Evolutionary conservation across 1,140 invertebrate species (phyloP).

Genomic region (Calycopis cecrops): DNA sequence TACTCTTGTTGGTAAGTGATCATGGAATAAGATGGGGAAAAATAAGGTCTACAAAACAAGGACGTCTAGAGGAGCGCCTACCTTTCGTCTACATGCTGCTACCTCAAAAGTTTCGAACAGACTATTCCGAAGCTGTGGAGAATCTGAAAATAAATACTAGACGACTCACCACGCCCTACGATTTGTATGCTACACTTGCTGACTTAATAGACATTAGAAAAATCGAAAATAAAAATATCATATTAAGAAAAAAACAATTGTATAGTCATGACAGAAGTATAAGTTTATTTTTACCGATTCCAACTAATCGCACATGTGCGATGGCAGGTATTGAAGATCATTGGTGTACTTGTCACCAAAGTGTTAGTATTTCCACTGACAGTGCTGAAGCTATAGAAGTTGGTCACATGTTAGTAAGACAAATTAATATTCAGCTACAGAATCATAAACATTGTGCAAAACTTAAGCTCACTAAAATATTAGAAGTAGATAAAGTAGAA

Average conservation of each 20-base stretch:
- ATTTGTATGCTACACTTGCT: slow-evolving; percentile 82
- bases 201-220: slow-evolving; percentile 46
- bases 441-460: slow-evolving; percentile 78
- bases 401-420: slow-evolving; percentile 74
- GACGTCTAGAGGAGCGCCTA: slow-evolving; percentile 90
- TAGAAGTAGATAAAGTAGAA: slow-evolving; percentile 72
- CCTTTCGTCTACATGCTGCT: slow-evolving; percentile 88
- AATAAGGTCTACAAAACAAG: slow-evolving; percentile 81
- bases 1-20: slow-evolving; percentile 90
- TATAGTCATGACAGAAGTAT: slow-evolving; percentile 73
- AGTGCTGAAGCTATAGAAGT: slow-evolving; percentile 67
- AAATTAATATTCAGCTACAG: slow-evolving; percentile 79
- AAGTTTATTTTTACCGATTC: slow-evolving; percentile 84
- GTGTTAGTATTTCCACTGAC: slow-evolving; percentile 58
- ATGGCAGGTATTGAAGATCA: slow-evolving; percentile 83
- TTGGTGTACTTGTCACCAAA: slow-evolving; percentile 87
- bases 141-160: slow-evolving; percentile 84
- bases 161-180: slow-evolving; percentile 87
- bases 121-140: slow-evolving; percentile 77
- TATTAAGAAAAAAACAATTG: slow-evolving; percentile 25
- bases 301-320: slow-evolving; percentile 81
- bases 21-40: slow-evolving; percentile 92
- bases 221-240: slow-evolving; percentile 40
- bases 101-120: slow-evolving; percentile 81
- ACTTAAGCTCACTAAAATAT: slow-evolving; percentile 74